phyloP scores from a whole-genome alignment of 2,797 vertebrate species.

The Phoebastria nigripes region DNA sequence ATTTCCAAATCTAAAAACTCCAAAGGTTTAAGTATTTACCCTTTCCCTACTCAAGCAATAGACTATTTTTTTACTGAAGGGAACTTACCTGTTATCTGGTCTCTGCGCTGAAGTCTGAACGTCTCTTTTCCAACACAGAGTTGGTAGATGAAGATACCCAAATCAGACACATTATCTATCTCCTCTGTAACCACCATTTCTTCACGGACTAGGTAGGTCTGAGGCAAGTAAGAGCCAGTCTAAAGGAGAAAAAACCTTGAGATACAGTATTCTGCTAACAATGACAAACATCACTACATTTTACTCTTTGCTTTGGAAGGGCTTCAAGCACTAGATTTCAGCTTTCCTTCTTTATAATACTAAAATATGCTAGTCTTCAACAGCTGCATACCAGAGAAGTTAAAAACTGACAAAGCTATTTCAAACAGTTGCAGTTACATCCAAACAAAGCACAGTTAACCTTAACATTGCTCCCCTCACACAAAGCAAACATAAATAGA shows the following conservation, averaged over 20 bases:
- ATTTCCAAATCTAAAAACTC: neutral
- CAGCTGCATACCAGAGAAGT: neutral
- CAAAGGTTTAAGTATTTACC: neutral
- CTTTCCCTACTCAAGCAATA: rapidly evolving
- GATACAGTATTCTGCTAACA: neutral
- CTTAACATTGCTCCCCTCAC: neutral
- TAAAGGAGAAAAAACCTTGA: constrained; percentile 40
- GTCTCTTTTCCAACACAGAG: constrained; percentile 90
- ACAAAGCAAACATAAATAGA: neutral
- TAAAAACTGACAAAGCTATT: neutral
- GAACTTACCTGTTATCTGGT: constrained; percentile 78
- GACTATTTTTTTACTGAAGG: neutral
- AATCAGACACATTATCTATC: constrained; percentile 85
- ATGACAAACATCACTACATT: neutral
- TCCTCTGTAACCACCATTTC: constrained; percentile 92
- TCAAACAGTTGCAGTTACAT: neutral
- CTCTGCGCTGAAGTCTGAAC: constrained; percentile 87
- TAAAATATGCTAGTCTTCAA: neutral
- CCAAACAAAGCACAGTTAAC: neutral
- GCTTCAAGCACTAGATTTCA: neutral
- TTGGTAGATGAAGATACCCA: constrained; percentile 91
- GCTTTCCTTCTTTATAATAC: neutral
- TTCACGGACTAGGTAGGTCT: constrained; percentile 89
- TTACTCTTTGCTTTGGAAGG: neutral
- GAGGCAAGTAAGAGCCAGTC: constrained; percentile 86